Percentiles rank a stretch among this genome's conserved stretches.
Conservation (phyloP, 2,113 vertebrate genomes). For the Marmota monax region DNA sequence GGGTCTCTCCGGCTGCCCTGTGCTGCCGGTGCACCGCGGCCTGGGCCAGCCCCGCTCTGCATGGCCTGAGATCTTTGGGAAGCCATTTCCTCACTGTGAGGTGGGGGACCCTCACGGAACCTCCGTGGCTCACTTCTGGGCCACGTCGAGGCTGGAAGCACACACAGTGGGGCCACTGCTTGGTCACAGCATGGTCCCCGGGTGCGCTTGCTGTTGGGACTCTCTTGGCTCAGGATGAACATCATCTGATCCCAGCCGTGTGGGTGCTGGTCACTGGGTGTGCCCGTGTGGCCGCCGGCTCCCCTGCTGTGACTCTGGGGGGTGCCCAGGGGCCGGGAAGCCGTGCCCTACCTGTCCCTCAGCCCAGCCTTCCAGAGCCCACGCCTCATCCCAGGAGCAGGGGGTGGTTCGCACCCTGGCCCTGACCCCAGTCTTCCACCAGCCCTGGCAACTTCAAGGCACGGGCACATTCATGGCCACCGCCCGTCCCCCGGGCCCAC, state of each 20-base stretch:
- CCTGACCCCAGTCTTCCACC: not conserved
- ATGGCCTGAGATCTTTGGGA: not conserved
- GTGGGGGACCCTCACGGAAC: fast-evolving
- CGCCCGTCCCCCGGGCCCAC: not conserved
- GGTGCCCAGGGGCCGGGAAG: not conserved
- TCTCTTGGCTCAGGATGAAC: not conserved
- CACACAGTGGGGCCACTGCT: not conserved
- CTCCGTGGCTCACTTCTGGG: not conserved
- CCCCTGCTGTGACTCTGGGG: not conserved
- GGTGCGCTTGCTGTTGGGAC: fast-evolving
- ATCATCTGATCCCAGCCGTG: not conserved
- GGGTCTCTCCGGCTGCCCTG: not conserved
- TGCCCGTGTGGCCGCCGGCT: not conserved
- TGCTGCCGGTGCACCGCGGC: not conserved
- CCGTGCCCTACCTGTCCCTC: not conserved
- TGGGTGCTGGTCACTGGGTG: not conserved
- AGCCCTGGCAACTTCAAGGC: not conserved
- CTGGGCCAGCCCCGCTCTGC: not conserved
- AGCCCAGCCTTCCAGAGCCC: not conserved
- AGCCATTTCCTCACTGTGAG: not conserved
- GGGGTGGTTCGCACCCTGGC: not conserved
- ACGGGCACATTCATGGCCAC: not conserved
- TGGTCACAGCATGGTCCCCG: not conserved
- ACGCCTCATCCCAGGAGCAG: not conserved
- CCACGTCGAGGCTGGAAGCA: not conserved